Evolutionary conservation across 2,113 vertebrate genomes (phyloP), one percentile per base, ranked within the genome.

Genomic region (Recurvirostra avosetta): DNA sequence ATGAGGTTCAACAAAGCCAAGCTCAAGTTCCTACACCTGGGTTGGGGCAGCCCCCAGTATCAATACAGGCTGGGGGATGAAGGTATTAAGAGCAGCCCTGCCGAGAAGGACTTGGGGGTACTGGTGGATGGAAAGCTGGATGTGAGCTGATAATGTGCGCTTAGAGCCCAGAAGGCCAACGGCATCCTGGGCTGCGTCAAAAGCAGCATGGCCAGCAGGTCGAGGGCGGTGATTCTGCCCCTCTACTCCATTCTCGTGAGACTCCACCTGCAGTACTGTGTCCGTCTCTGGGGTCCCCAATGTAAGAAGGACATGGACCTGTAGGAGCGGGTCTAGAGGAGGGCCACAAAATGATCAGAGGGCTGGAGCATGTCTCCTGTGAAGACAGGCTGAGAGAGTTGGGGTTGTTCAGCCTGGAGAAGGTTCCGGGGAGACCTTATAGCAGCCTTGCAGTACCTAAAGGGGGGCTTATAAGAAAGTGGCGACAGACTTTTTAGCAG

Each of bases 181-280:
- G 0, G 4, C 34, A 5, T 9, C 16, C 49, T 43, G 32, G 61
- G 61, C 32, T 34, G 29, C 17, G 21, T 49, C 17, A 26, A 5
- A 21, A 49, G n/a, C 3, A 70, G 21, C 1, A 1, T 27, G 29
- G 29, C 47, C 76, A 53, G 36, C 59, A 41, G 13, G 13, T 27
- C 3, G 1, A 11, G 9, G n/a, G n/a, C 40, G 29, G 59, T 5
- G 59, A 34, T 40, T 80, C 62, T 66, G 9, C 15, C 62, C 32
- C 40, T 67, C 61, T 53, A 1, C 34, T 84, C 34, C 3, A 1
- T n/a, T 27, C 41, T 58, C 23, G 23, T 40, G n/a, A 41, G n/a
- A 40, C 50, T 34, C 6, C 32, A 32, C 40, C 27, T 38, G 27
- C 2, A 27, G 49, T 38, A 0, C 10, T 74, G 34, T 2, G 0